Conservation (phyloP, 2,888 invertebrate genomes). For the Scotopteryx bipunctaria region DNA sequence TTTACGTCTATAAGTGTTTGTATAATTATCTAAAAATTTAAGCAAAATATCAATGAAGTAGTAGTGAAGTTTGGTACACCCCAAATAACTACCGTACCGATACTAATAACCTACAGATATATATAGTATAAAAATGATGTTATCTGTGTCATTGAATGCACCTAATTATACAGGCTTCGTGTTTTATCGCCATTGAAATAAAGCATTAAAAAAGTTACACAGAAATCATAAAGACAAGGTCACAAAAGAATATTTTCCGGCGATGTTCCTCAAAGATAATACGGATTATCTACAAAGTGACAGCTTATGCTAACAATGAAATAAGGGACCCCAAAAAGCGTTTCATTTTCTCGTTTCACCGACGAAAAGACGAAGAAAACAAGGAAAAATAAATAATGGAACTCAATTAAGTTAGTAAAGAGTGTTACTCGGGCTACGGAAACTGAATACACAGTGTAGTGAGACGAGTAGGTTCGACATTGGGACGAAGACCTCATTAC, state of each 20-base stretch:
- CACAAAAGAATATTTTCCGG: conserved; percentile 24
- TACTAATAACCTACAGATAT: too few relatives aligned
- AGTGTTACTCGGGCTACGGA: conserved; percentile 37
- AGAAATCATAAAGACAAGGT: neutral
- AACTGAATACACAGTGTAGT: conserved; percentile 3
- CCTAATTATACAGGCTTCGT: too few relatives aligned
- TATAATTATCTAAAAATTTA: too few relatives aligned
- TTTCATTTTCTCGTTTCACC: conserved; percentile 54
- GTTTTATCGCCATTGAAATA: too few relatives aligned
- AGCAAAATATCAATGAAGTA: too few relatives aligned
- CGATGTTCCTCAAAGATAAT: conserved; percentile 20
- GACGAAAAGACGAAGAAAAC: conserved; percentile 55
- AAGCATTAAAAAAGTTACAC: neutral
- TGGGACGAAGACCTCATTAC: too few relatives aligned
- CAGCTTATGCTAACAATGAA: conserved; percentile 44
- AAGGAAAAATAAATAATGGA: conserved; percentile 64
- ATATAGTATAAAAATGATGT: too few relatives aligned
- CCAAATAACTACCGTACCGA: too few relatives aligned
- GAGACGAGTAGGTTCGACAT: neutral
- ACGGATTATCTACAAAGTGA: conserved; percentile 27
- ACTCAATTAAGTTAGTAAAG: conserved; percentile 64
- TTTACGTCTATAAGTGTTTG: too few relatives aligned
- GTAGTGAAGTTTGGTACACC: too few relatives aligned
- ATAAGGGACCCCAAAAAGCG: conserved; percentile 48
- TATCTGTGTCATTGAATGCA: too few relatives aligned